phyloP scores from a whole-genome alignment of 2,888 invertebrate genomes.

The Erebia ligea region DNA sequence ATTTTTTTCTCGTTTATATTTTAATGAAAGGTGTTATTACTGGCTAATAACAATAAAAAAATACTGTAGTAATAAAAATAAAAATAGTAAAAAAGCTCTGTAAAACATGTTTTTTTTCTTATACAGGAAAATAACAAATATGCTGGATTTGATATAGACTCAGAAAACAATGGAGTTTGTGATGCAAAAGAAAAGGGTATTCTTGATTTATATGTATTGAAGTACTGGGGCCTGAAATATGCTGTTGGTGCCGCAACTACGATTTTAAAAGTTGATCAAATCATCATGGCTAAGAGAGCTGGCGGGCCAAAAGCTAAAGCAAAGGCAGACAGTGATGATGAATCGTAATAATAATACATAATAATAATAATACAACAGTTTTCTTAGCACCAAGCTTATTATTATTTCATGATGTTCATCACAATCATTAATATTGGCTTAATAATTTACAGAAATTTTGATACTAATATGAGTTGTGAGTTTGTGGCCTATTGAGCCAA shows the following conservation, averaged over 20 bases:
- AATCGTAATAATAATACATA: slow-evolving; percentile 79
- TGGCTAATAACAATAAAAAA: no score
- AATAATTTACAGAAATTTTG: background rate
- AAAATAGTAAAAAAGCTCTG: no score
- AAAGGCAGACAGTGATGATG: slow-evolving; percentile 88
- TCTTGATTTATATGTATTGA: slow-evolving; percentile 92
- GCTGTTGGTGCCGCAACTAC: slow-evolving; percentile 96
- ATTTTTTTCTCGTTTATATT: no score
- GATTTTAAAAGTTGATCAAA: slow-evolving; percentile 97
- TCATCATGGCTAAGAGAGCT: slow-evolving; percentile 98
- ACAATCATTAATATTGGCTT: background rate
- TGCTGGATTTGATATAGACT: slow-evolving; percentile 94
- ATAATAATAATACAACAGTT: slow-evolving; percentile 63
- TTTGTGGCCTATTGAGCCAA: no score
- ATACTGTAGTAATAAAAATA: no score
- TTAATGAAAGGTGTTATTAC: no score
- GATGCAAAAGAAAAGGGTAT: slow-evolving; percentile 92
- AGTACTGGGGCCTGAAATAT: slow-evolving; percentile 97
- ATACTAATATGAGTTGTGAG: background rate
- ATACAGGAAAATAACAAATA: slow-evolving; percentile 88
- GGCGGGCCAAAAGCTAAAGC: slow-evolving; percentile 95
- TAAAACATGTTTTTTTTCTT: background rate
- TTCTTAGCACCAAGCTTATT: background rate
- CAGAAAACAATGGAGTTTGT: slow-evolving; percentile 86
- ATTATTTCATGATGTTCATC: background rate